Conservation (phyloP, 2,113 vertebrate species). For the Jacana jacana region DNA sequence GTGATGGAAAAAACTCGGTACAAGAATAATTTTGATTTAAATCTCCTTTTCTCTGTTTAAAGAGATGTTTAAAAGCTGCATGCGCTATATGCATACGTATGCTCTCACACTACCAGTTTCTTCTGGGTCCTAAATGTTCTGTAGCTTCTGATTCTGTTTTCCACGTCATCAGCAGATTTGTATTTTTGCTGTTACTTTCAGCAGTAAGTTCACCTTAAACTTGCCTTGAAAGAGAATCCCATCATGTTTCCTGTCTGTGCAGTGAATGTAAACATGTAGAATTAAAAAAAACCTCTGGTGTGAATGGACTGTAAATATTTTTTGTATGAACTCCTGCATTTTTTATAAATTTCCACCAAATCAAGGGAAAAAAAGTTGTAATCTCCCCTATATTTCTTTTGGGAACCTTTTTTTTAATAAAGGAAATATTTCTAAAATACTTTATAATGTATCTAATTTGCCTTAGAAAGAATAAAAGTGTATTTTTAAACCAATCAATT, state of each 20-base stretch:
- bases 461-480: neutral
- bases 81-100: neutral
- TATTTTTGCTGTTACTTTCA: neutral
- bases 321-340: neutral
- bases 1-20: neutral
- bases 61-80: neutral
- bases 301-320: neutral
- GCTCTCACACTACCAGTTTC: neutral
- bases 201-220: neutral
- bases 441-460: neutral
- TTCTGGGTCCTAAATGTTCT: neutral
- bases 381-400: neutral
- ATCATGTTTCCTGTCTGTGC: neutral
- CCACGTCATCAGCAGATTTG: neutral
- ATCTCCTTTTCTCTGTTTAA: neutral
- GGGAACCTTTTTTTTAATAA: neutral
- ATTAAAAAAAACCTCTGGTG: neutral
- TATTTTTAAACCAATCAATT: neutral
- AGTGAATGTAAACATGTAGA: neutral
- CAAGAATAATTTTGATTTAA: neutral
- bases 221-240: neutral
- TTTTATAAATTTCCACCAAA: neutral
- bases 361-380: neutral
- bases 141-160: neutral
- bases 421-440: neutral